Evolutionary conservation across 2,797 vertebrate species (phyloP), one percentile per base, ranked within the genome.

Genomic region (Tokudaia tokunoshimensis): DNA sequence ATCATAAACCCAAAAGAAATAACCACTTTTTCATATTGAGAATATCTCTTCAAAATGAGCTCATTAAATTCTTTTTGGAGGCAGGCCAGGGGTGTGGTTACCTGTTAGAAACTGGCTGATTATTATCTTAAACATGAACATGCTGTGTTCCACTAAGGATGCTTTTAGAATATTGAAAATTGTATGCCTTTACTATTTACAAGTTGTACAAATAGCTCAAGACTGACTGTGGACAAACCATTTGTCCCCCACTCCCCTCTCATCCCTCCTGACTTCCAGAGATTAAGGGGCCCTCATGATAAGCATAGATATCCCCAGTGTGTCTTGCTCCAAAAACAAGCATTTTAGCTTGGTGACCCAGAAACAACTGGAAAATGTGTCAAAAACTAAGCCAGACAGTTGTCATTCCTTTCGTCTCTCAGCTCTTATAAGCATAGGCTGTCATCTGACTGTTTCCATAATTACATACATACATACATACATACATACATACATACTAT

Each of bases 121-220:
- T 31, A 52, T 41, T 92, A 89, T 61, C 13, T 13, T 29, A 91
- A 90, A 87, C 14, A 79, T 5, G 1, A 11, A 87, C 52, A 13
- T 29, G 89, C 29, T 52, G 31, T 10, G 4, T 63, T 90, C 74
- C 20, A 75, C 10, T 76, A 75, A 50, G 89, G 65, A 63, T 95
- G 24, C 19, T 93, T 85, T 94, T 29, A 86, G 89, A 92, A 94
- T 90, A 84, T 41, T 81, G 87, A 89, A 89, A 76, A 59, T 6
- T 59, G 12, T 15, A 76, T 3, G 80, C 4, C 19, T 92, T 22
- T 70, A 90, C 80, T 8, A 41, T 41, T 41, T 41, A 26, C 92
- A 93, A 65, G 4, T 50, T 47, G 2, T 57, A 47, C 92, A 70
- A 94, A 59, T 82, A 94, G 50, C 72, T 12, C 47, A 55, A 94